These are phyloP conservation scores for Eristalis arbustorum DNA, from an alignment of 2,888 invertebrate genomes.

Conservation along the genomic window DNA sequence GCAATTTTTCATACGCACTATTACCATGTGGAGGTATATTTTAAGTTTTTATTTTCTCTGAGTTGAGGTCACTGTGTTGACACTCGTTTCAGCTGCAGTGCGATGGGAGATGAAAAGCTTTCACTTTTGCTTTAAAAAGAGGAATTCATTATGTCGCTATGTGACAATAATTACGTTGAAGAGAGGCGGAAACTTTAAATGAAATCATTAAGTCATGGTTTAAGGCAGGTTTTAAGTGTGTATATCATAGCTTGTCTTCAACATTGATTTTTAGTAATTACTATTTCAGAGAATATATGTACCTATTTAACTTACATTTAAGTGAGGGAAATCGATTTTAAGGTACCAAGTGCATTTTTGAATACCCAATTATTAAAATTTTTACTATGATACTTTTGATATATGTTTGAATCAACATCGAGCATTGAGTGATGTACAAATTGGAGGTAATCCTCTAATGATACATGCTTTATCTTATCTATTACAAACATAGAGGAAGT, in stretches of 20 bases:
- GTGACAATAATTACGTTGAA: constrained; percentile 50
- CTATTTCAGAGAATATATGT: not conserved
- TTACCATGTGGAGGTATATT: not conserved
- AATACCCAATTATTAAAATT: not conserved
- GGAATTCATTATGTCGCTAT: constrained; percentile 55
- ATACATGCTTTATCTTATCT: no score
- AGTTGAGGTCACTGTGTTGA: constrained; percentile 34
- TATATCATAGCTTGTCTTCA: not conserved
- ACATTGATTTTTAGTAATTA: not conserved
- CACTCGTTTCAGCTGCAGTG: constrained; percentile 45
- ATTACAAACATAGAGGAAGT: no score
- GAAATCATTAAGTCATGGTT: constrained; percentile 37
- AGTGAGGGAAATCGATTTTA: not conserved
- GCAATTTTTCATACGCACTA: constrained; percentile 21
- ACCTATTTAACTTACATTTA: not conserved
- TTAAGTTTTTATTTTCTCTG: not conserved
- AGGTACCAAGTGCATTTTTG: not conserved
- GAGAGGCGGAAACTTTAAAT: constrained; percentile 32
- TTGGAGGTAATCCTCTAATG: no score
- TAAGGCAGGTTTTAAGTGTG: constrained; percentile 10
- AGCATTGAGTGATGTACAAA: no score
- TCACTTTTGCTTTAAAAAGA: constrained; percentile 54
- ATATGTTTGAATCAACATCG: no score
- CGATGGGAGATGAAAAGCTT: constrained; percentile 52
- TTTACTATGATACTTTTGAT: no score